Percentiles rank a stretch among this genome's conserved stretches.
phyloP scores from a whole-genome alignment of 2,113 vertebrate species.

The Leucoraja erinaceus region DNA sequence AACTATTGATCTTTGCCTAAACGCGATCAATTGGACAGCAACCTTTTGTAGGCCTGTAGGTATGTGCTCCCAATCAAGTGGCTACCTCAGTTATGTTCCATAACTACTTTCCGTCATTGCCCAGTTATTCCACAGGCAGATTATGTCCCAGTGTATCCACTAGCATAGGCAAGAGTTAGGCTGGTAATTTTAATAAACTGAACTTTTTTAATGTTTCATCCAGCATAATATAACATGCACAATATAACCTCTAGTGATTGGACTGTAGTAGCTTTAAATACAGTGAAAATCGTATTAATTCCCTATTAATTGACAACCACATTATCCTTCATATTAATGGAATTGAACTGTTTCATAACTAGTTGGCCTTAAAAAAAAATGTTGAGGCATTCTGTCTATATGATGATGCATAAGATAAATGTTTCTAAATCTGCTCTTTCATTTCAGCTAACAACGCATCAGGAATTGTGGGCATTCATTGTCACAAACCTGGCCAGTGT shows the following conservation, averaged over 20 bases:
- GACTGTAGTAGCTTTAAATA: background rate
- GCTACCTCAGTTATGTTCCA: background rate
- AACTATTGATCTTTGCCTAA: background rate
- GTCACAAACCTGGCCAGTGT: slow-evolving; percentile 96
- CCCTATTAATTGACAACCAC: background rate
- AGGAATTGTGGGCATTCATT: slow-evolving; percentile 95
- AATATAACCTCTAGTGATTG: background rate
- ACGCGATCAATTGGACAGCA: background rate
- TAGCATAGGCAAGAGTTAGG: background rate
- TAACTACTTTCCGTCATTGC: background rate
- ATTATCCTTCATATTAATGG: background rate
- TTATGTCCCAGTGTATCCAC: background rate
- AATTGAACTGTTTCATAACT: background rate
- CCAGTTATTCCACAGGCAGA: background rate
- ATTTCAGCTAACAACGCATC: slow-evolving; percentile 86
- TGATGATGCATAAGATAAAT: background rate
- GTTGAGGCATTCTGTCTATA: background rate
- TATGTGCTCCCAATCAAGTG: background rate
- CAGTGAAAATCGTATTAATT: no score
- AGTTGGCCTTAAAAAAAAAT: no score
- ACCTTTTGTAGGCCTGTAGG: background rate
- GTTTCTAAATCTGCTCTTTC: background rate
- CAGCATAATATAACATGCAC: background rate
- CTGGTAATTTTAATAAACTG: background rate
- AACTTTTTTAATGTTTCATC: background rate